These are phyloP conservation scores for Rhagologus leucostigma DNA, from an alignment of 2,113 vertebrate genomes.

Conservation along the genomic window DNA sequence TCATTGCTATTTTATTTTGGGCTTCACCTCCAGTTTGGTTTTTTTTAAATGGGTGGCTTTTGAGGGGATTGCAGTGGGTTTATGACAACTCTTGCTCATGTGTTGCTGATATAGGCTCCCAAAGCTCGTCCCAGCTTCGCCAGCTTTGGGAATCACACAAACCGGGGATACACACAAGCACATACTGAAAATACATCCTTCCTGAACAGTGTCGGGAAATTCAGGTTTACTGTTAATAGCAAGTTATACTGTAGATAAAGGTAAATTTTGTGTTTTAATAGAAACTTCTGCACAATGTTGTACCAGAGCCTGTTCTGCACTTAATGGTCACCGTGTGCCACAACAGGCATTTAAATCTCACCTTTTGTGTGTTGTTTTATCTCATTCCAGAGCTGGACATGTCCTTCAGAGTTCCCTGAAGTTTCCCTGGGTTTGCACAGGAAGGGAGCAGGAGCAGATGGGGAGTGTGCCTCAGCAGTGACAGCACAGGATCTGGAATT, in stretches of 20 bases:
- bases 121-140: background rate
- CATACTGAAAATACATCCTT: background rate
- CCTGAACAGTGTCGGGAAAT: background rate
- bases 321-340: background rate
- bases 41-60: background rate
- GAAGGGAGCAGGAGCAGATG: background rate
- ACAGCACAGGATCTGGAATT: background rate
- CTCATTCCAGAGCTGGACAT: background rate
- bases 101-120: background rate
- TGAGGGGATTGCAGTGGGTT: background rate
- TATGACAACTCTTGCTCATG: background rate
- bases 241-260: background rate
- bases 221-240: background rate
- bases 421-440: background rate
- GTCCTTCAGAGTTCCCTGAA: background rate
- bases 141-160: background rate
- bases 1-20: background rate
- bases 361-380: background rate
- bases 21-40: background rate
- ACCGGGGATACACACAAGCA: fast-evolving
- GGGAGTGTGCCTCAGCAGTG: background rate
- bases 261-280: background rate
- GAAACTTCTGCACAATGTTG: background rate
- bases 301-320: background rate
- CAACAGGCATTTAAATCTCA: background rate